Evolutionary conservation across 2,797 vertebrate genomes (phyloP).

Genomic region (Bucorvus abyssinicus): DNA sequence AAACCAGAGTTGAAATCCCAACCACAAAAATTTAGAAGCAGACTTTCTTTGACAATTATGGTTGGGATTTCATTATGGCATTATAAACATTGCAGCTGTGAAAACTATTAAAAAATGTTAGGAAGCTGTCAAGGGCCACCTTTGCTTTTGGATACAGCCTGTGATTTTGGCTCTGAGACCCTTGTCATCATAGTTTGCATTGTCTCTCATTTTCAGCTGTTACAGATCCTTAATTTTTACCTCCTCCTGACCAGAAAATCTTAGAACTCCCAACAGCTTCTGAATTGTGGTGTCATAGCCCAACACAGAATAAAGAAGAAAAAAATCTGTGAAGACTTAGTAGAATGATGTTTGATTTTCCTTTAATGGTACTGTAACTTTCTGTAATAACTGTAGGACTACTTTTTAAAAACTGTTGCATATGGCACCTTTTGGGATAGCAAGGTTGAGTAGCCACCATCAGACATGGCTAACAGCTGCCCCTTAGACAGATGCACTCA

Average conservation of each 20-base stretch:
- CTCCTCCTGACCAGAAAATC: neutral
- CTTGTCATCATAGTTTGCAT: neutral
- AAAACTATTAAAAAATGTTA: neutral
- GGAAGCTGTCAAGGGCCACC: neutral
- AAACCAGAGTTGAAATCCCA: neutral
- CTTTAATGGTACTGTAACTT: neutral
- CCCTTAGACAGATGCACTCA: neutral
- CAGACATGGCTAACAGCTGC: neutral
- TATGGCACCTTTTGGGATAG: neutral
- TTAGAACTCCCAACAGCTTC: neutral
- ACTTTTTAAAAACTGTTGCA: neutral
- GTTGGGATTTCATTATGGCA: neutral
- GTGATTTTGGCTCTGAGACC: neutral
- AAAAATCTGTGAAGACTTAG: neutral
- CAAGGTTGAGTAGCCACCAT: neutral
- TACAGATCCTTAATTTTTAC: neutral
- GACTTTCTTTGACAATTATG: neutral
- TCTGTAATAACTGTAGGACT: neutral
- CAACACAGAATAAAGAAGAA: neutral
- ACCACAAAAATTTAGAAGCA: neutral
- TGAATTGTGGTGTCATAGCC: neutral
- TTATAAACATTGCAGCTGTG: neutral
- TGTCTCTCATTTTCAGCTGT: neutral
- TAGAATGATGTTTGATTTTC: neutral
- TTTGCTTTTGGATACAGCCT: neutral